Evolutionary conservation across 2,113 vertebrate genomes (phyloP), one percentile per base, ranked within the genome.

Genomic region (Scomber scombrus): DNA sequence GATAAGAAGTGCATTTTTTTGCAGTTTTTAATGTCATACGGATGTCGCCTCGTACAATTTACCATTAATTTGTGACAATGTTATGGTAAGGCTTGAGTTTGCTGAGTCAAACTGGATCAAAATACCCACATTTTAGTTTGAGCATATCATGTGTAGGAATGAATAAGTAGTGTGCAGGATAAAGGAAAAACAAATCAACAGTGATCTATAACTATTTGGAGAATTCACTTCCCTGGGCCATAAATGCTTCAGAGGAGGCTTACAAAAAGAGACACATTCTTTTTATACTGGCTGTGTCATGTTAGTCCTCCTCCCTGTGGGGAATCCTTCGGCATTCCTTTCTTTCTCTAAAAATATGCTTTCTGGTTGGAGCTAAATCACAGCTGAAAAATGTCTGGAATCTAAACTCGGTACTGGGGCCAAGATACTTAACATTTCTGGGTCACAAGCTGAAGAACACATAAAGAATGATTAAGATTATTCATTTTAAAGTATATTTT

Each of bases 301-400:
- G 74, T 63, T 31, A 1, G 26, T 67, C 43, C 54, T 56, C 66
- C 67, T 45, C 43, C 34, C 54, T 19, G 61, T 3, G 29, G 78
- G 49, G 67, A 84, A 76, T 75, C 81, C 70, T 85, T 85, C 12
- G 83, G 47, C 54, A 68, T 82, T 81, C 70, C 56, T 68, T 18
- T 43, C 52, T 54, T 71, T 82, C 40, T 51, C 65, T 73, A 82
- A 84, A 81, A 62, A 85, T 82, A 72, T 3, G 5, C 12, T 65
- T 80, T 84, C 19, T 78, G 58, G 16, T 70, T 82, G 29, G 34
- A 78, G 62, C 52, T 51, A 15, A 81, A 78, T 71, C 67, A 65
- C 71, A 70, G 47, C n/a, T 56, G 26, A 85, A 87, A 70, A 79
- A 88, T 78, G 71, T 75, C 31, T 78, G 75, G 75, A 61, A 85